phyloP scores from a whole-genome alignment of 2,888 invertebrate genomes.

The Argyresthia goedartella region DNA sequence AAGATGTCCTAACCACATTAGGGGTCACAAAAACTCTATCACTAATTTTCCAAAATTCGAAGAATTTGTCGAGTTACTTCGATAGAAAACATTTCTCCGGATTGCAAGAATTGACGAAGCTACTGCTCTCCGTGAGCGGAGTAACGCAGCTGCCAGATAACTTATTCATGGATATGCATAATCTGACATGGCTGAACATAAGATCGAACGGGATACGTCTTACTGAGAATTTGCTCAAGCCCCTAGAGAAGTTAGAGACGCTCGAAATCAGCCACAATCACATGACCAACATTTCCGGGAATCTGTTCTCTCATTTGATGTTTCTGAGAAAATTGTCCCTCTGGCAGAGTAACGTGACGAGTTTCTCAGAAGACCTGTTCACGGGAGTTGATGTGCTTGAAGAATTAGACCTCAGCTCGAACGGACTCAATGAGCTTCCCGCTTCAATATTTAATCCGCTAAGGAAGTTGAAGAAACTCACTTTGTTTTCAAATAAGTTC shows the following conservation, averaged over 20 bases:
- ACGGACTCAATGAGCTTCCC: conserved; percentile 73
- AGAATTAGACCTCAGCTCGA: conserved; percentile 77
- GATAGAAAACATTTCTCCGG: conserved; percentile 71
- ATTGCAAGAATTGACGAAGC: conserved; percentile 61
- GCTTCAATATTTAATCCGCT: conserved; percentile 73
- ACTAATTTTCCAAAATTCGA: conserved; percentile 65
- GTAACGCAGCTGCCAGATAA: conserved; percentile 73
- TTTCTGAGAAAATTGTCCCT: conserved; percentile 74
- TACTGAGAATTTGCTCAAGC: conserved; percentile 67
- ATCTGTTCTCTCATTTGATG: conserved; percentile 72
- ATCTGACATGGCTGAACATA: conserved; percentile 75
- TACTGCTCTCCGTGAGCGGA: conserved; percentile 73
- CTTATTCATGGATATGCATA: conserved; percentile 70
- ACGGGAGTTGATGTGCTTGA: conserved; percentile 72
- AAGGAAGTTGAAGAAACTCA: conserved; percentile 72
- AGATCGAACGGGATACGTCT: conserved; percentile 71
- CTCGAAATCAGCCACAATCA: conserved; percentile 78
- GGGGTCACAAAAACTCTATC: conserved; percentile 63
- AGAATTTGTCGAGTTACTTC: conserved; percentile 67
- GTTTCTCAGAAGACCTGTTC: conserved; percentile 74
- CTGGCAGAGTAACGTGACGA: conserved; percentile 77
- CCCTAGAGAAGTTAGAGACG: conserved; percentile 66
- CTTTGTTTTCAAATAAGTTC: conserved; percentile 78
- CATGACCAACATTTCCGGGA: conserved; percentile 70
- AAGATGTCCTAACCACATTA: conserved; percentile 52